Conservation (phyloP, 2,888 invertebrate genomes). For the Tetheella fluctuosa region DNA sequence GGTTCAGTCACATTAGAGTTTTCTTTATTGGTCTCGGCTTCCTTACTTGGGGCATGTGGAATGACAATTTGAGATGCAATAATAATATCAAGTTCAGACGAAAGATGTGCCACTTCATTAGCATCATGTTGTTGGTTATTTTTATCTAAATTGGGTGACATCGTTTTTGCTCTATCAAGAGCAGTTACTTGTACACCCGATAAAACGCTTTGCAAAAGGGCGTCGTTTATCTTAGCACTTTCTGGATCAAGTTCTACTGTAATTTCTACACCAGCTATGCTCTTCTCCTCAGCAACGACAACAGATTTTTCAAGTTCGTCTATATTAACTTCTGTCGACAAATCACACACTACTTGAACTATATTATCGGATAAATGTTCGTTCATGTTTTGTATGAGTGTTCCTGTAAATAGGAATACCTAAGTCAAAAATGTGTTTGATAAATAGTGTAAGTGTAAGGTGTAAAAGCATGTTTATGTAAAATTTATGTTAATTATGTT, state of each 20-base stretch:
- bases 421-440: no score
- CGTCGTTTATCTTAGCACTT: background rate
- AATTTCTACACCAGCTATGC: conserved; percentile 22
- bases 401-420: conserved; percentile 27
- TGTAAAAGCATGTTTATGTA: background rate
- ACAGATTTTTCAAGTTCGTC: conserved; percentile 39
- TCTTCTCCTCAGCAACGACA: conserved; percentile 36
- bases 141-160: conserved; percentile 20
- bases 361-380: conserved; percentile 45
- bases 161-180: conserved; percentile 30
- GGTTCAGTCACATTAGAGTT: background rate
- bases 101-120: background rate
- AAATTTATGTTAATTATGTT: no score
- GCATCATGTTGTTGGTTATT: conserved; percentile 12
- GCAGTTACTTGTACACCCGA: conserved; percentile 32
- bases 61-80: background rate
- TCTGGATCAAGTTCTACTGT: background rate
- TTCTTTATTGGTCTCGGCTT: background rate
- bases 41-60: background rate
- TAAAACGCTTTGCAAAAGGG: conserved; percentile 30
- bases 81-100: background rate
- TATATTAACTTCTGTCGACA: conserved; percentile 29
- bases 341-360: conserved; percentile 32
- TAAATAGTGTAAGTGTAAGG: background rate
- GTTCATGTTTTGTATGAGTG: conserved; percentile 41